Percentiles rank a stretch among this genome's conserved stretches.
phyloP scores from a whole-genome alignment of 92 coral and sea anemone species.

The Montipora capitata region DNA sequence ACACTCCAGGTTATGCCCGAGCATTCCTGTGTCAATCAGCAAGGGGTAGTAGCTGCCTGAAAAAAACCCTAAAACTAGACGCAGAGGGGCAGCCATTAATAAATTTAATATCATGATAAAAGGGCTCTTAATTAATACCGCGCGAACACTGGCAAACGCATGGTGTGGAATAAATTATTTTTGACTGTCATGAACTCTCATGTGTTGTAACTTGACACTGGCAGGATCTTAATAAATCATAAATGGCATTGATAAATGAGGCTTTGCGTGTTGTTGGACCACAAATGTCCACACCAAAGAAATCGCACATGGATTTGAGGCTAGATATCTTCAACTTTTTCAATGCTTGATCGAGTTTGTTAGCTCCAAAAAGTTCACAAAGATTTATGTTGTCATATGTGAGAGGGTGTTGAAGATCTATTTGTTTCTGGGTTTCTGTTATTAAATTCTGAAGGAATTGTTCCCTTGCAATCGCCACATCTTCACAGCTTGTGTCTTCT shows the following conservation, averaged over 20 bases:
- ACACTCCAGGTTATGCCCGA: no score
- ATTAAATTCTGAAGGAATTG: conserved; percentile 15
- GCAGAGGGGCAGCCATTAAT: no score
- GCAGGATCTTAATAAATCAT: conserved; percentile 18
- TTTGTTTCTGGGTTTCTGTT: conserved; percentile 16
- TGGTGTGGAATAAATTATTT: no score
- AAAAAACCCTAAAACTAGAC: no score
- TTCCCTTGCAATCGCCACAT: conserved; percentile 30
- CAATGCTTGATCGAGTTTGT: neutral
- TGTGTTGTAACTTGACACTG: neutral
- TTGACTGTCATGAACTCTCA: no score
- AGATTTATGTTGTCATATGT: conserved; percentile 2
- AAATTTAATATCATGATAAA: no score
- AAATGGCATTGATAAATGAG: conserved; percentile 18
- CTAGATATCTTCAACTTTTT: conserved; percentile 17
- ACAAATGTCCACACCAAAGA: conserved; percentile 16
- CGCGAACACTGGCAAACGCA: no score
- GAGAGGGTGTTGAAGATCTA: conserved; percentile 48
- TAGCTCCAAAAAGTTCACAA: conserved; percentile 10
- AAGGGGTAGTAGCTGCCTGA: no score
- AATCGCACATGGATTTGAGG: conserved; percentile 27
- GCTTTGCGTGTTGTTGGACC: conserved; percentile 42
- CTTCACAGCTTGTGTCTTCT: conserved; percentile 33
- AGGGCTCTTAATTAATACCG: no score
- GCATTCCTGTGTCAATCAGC: no score